Conservation (phyloP, 2,797 vertebrate genomes). For the Telmatherina bonti region DNA sequence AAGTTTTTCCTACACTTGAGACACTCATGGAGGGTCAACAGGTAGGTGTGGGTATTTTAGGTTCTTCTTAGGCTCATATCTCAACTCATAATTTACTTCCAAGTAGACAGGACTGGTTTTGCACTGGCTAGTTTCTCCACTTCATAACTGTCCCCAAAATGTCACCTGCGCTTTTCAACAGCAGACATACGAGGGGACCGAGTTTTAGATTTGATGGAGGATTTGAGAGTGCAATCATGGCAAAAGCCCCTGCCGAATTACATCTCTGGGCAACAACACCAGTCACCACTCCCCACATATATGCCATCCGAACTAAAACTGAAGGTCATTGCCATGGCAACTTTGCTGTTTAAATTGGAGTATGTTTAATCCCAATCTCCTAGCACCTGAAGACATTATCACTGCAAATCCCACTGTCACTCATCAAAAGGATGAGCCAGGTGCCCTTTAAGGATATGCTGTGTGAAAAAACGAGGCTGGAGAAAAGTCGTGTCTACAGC, state of each 20-base stretch:
- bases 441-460: slow-evolving; percentile 76
- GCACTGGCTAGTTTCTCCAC: not conserved
- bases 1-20: slow-evolving; percentile 34
- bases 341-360: slow-evolving; percentile 78
- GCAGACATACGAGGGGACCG: slow-evolving; percentile 24
- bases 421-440: slow-evolving; percentile 74
- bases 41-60: slow-evolving; percentile 41
- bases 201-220: slow-evolving; percentile 61
- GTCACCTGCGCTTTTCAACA: slow-evolving; percentile 38
- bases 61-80: slow-evolving; percentile 51
- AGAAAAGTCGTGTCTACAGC: slow-evolving; percentile 44
- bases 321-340: slow-evolving; percentile 84
- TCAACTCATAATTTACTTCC: slow-evolving; percentile 44
- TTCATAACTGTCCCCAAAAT: slow-evolving; percentile 27
- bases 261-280: slow-evolving; percentile 62
- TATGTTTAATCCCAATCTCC: slow-evolving; percentile 81
- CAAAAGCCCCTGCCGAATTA: slow-evolving; percentile 40
- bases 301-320: slow-evolving; percentile 59
- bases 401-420: slow-evolving; percentile 74
- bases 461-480: slow-evolving; percentile 40
- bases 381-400: slow-evolving; percentile 83
- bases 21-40: slow-evolving; percentile 10
- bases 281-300: slow-evolving; percentile 43
- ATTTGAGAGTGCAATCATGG: slow-evolving; percentile 66
- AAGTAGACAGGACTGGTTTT: slow-evolving; percentile 20